phyloP scores from a whole-genome alignment of 2,888 invertebrate genomes.

The Diarsia mendica region DNA sequence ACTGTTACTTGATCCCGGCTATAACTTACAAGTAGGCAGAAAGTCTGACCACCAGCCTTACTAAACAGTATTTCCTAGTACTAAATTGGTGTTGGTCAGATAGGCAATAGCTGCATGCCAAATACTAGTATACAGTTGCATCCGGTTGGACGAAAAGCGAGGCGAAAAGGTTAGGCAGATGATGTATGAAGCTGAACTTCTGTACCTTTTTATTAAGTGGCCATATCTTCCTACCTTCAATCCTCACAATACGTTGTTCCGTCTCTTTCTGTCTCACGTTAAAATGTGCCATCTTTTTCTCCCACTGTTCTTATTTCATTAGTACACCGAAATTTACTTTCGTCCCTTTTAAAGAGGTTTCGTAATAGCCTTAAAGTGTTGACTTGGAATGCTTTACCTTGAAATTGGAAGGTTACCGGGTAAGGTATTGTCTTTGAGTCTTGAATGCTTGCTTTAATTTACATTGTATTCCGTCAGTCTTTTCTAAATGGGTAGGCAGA shows the following conservation, averaged over 20 bases:
- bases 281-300: constrained; percentile 31
- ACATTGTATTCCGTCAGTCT: neutral
- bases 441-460: constrained; percentile 4
- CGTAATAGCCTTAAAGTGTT: constrained; percentile 34
- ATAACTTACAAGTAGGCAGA: neutral
- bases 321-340: constrained; percentile 46
- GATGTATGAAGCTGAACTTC: neutral
- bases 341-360: constrained; percentile 32
- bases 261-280: constrained; percentile 28
- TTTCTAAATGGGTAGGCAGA: neutral
- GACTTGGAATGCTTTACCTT: constrained; percentile 33
- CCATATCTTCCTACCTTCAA: neutral
- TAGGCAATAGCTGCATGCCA: neutral
- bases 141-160: neutral
- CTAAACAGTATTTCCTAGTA: neutral
- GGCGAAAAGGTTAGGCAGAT: neutral
- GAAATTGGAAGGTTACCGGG: constrained; percentile 4
- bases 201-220: neutral
- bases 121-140: neutral
- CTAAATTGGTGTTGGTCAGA: neutral
- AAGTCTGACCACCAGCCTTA: neutral
- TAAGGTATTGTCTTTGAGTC: constrained; percentile 7
- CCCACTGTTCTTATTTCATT: constrained; percentile 38
- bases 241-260: constrained; percentile 17
- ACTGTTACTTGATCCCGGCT: neutral